A percentile compares a stretch with the other conserved stretches of the same genome.
phyloP scores from a whole-genome alignment of 1,140 invertebrate species.

The Ditylenchus dipsaci region DNA sequence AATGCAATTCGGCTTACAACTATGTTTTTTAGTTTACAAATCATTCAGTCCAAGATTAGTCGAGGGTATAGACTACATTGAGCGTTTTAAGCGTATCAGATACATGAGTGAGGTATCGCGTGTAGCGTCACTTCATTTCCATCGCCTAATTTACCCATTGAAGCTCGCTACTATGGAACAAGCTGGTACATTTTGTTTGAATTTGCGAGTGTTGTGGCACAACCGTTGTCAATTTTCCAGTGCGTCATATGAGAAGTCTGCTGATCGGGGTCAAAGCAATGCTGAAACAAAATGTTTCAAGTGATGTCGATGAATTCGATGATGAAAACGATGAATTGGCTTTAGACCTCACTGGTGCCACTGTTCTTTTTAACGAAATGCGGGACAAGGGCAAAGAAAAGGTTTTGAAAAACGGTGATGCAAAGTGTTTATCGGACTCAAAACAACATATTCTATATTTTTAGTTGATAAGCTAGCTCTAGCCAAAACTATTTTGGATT shows the following conservation, averaged over 20 bases:
- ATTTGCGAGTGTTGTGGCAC: too few species aligned
- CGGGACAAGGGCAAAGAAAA: background rate
- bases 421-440: background rate
- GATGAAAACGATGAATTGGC: background rate
- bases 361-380: background rate
- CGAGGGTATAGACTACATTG: constrained; percentile 17
- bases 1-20: too few species aligned
- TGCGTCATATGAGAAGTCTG: constrained; percentile 16
- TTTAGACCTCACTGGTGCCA: constrained; percentile 12
- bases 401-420: background rate
- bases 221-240: constrained; percentile 11
- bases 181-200: constrained; percentile 6
- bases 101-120: constrained; percentile 28
- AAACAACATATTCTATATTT: constrained; percentile 4
- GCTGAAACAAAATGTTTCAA: background rate
- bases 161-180: constrained; percentile 12
- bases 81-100: constrained; percentile 26
- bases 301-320: background rate
- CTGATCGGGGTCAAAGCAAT: constrained; percentile 11
- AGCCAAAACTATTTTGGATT: constrained; percentile 22
- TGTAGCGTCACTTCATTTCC: constrained; percentile 19
- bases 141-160: constrained; percentile 21
- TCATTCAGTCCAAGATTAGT: constrained; percentile 13
- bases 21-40: constrained; percentile 5
- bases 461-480: constrained; percentile 17